These are phyloP conservation scores for Orbicella faveolata DNA, from an alignment of 64 coral and sea anemone species.

Conservation along the genomic window DNA sequence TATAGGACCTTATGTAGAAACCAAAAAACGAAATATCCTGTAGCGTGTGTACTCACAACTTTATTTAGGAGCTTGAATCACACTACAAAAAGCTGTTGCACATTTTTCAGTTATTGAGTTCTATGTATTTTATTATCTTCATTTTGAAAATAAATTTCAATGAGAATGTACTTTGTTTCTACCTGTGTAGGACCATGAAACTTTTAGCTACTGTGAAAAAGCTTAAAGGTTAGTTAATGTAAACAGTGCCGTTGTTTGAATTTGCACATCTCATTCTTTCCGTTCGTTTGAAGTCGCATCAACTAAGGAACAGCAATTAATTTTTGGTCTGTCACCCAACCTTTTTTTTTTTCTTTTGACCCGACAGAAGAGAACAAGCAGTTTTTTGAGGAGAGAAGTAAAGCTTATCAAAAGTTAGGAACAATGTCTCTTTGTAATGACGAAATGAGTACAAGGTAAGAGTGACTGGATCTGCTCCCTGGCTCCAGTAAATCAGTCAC, in stretches of 20 bases:
- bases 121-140: no score
- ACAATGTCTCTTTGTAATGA: constrained; percentile 57
- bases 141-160: no score
- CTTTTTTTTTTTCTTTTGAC: constrained; percentile 9
- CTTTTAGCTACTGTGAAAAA: constrained; percentile 71
- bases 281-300: not conserved
- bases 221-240: constrained; percentile 66
- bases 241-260: not conserved
- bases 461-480: no score
- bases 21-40: no score
- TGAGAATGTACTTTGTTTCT: not conserved
- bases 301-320: no score
- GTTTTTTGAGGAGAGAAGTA: constrained; percentile 67
- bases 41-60: no score
- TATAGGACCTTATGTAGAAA: no score
- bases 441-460: constrained; percentile 32
- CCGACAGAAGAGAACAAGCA: constrained; percentile 74
- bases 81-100: no score
- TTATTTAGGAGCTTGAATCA: no score
- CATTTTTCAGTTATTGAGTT: no score
- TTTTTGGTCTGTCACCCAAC: not conserved
- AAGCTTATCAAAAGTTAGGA: constrained; percentile 78
- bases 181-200: constrained; percentile 62
- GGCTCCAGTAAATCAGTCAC: not conserved
- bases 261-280: not conserved